phyloP scores from a whole-genome alignment of 2,888 invertebrate species.

The Willowsia nigromaculata region DNA sequence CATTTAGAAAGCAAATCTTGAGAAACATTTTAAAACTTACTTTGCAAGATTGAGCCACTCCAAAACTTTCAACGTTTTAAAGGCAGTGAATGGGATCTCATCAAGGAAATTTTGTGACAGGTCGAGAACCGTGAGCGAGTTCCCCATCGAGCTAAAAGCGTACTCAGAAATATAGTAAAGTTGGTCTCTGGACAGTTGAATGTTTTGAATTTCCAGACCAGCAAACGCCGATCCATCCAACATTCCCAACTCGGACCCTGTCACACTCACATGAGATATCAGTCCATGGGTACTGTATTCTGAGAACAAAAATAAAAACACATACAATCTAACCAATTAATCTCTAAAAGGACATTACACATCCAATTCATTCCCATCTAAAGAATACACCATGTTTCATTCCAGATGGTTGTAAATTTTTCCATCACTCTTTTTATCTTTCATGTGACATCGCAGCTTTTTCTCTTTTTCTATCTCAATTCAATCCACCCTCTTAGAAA shows the following conservation, averaged over 20 bases:
- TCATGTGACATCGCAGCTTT: neutral
- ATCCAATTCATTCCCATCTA: constrained; percentile 25
- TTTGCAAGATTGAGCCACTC: constrained; percentile 92
- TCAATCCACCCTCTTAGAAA: neutral
- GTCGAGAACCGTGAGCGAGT: constrained; percentile 90
- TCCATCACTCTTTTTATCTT: neutral
- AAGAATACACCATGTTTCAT: neutral
- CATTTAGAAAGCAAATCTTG: too few species aligned
- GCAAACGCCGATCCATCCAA: constrained; percentile 78
- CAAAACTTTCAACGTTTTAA: constrained; percentile 87
- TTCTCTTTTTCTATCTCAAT: constrained; percentile 34
- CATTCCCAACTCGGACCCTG: constrained; percentile 77
- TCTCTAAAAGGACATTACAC: constrained; percentile 8
- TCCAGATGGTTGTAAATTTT: neutral
- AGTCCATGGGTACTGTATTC: constrained; percentile 75
- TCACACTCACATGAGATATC: constrained; percentile 75
- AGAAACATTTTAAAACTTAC: too few species aligned
- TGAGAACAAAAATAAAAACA: neutral
- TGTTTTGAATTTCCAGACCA: constrained; percentile 78
- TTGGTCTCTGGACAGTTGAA: constrained; percentile 77
- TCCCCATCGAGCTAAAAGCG: constrained; percentile 86
- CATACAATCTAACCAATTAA: neutral
- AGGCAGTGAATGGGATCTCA: constrained; percentile 87
- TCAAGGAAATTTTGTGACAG: constrained; percentile 90
- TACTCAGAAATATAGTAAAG: constrained; percentile 78